Evolutionary conservation across 92 coral and sea anemone species (phyloP), one percentile per base, ranked within the genome.

Genomic region (Umimayanthus kanabou): DNA sequence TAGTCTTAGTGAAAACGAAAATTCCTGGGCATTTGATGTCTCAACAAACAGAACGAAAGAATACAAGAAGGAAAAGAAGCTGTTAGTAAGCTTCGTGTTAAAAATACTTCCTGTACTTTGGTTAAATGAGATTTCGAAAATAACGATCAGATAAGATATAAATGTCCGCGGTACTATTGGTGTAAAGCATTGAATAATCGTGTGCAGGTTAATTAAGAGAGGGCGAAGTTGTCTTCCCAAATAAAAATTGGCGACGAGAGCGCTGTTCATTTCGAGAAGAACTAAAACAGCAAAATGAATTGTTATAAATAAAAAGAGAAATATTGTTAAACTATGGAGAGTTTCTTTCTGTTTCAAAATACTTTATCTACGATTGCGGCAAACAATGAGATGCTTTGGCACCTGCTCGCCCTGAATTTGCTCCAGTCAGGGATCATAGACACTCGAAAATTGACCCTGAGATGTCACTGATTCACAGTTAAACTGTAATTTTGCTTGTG

Each of bases 191-290:
- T 45, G 4, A 30, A 67, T 61, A 23, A 80, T 33, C 85, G 43
- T 22, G 15, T 57, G 67, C 25, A 20, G 73, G 73, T n/a, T 81
- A 81, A 81, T 66, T 81, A 81, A 81, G 71, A 30, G 9, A 29
- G 66, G 37, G 14, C 37, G 11, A 65, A 39, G 50, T 20, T 70
- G 6, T 65, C 61, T 57, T 61, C 55, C 74, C 15, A 61, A 80
- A 58, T 45, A 58, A 37, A 80, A 29, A 30, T 55, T 29, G n/a
- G 23, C 33, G 53, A 39, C 55, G 16, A 14, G 75, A 81, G 74
- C 33, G 39, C 23, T 64, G 85, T 81, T 64, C 75, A 64, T 67
- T 81, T 81, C 33, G 43, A 80, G 40, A 80, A 57, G 58, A 28
- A 43, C 11, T 47, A 1, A 47, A 79, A 42, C 33, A 66, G n/a